Base-by-base conservation (phyloP, 2,113 vertebrate species). In the Sinocyclocheilus grahami region DNA sequence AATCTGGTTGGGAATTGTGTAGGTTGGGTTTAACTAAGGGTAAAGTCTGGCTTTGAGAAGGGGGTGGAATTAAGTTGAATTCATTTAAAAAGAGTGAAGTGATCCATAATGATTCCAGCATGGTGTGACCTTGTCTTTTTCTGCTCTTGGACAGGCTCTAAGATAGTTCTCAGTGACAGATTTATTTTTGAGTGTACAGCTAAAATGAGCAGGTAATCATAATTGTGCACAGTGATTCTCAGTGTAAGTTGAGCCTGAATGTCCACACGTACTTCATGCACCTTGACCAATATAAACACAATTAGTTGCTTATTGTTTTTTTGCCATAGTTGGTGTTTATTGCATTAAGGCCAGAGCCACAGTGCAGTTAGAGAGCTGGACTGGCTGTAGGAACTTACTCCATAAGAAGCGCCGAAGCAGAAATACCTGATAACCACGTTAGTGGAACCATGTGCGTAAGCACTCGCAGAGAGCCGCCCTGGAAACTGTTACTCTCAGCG, bases 51-150 rank as follows among this genome's bases (percentile, higher is more conserved):
- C 37, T 79, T 24, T 55, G 63, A 63, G 65, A 16, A 39, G 58
- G 65, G 53, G 14, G 37, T 60, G 69, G 51, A 22, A n/a, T 83
- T 13, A 80, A 62, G 55, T 12, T 37, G 14, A 24, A 55, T 46
- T 1, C 12, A 69, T 71, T 67, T 22, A 67, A 42, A n/a, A 60
- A 88, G 87, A 89, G 88, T 91, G 87, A 91, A 89, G 82, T 88
- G 88, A 90, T 89, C 86, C 63, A 9, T 89, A 90, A 91, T 92
- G 91, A 86, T 90, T 91, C 86, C 22, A 24, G 74, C 42, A 27
- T 6, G 5, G 51, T 14, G 14, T 88, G 86, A 88, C 89, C 87
- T 92, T 87, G 85, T 48, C 42, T 51, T 76, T 48, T 76, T 76
- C 12, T 24, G 42, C 33, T 69, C 72, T 83, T 71, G 33, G 62